phyloP scores from a whole-genome alignment of 1,140 invertebrate genomes.

The Drosophila aff. region DNA sequence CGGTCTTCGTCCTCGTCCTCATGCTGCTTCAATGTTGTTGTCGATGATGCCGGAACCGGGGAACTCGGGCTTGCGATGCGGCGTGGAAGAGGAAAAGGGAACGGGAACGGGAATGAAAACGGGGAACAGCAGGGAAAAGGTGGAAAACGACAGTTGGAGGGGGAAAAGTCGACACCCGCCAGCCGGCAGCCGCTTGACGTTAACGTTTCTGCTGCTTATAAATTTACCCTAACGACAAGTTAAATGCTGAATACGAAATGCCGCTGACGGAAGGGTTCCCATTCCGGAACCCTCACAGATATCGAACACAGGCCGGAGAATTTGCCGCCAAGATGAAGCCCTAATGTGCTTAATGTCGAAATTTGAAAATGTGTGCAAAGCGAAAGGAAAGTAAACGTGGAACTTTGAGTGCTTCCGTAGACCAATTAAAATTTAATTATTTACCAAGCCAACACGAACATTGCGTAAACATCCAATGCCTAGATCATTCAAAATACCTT shows the following conservation, averaged over 20 bases:
- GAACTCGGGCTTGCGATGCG: conserved; percentile 6
- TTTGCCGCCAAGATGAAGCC: conserved; percentile 20
- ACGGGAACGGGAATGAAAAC: not conserved
- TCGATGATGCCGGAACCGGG: conserved; percentile 26
- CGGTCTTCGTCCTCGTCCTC: conserved; percentile 9
- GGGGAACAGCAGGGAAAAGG: not conserved
- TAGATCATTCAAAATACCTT: not conserved
- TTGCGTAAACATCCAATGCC: not conserved
- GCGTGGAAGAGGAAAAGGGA: not conserved
- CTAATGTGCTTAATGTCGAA: conserved; percentile 7
- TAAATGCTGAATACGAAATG: conserved; percentile 62
- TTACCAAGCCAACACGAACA: not conserved
- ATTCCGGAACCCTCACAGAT: conserved; percentile 24
- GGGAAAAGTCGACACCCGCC: conserved; percentile 55
- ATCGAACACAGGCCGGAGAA: conserved; percentile 13
- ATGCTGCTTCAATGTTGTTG: conserved; percentile 7
- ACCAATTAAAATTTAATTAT: conserved; percentile 14
- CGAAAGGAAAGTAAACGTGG: conserved; percentile 4
- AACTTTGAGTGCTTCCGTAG: conserved; percentile 2
- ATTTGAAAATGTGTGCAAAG: conserved; percentile 9
- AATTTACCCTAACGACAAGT: conserved; percentile 82
- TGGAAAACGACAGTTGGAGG: conserved; percentile 15
- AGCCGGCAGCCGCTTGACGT: conserved; percentile 45
- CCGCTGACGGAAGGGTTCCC: conserved; percentile 37
- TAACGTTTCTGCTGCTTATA: conserved; percentile 63